phyloP scores from a whole-genome alignment of 2,797 vertebrate species.

The Chiroxiphia lanceolata region DNA sequence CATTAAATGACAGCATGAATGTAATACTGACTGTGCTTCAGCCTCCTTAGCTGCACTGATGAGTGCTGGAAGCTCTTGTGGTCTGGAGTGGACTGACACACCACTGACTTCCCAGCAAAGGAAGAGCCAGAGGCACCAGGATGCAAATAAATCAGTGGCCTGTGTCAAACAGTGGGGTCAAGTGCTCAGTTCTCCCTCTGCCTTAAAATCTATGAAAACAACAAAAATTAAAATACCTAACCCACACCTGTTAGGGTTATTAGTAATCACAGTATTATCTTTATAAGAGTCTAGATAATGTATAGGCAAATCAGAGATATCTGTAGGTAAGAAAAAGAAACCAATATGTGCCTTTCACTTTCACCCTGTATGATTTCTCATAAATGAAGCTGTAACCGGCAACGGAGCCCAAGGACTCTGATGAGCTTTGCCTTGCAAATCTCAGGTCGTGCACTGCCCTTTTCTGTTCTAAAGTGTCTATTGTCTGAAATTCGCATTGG shows the following conservation, averaged over 20 bases:
- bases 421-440: conserved; percentile 21
- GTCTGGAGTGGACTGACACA: not conserved
- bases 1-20: not conserved
- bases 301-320: not conserved
- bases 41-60: not conserved
- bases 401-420: not conserved
- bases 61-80: not conserved
- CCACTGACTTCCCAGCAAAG: not conserved
- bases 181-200: not conserved
- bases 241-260: not conserved
- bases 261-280: not conserved
- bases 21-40: not conserved
- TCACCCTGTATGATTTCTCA: conserved; percentile 19
- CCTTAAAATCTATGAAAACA: conserved; percentile 6
- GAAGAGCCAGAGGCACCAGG: not conserved
- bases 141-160: not conserved
- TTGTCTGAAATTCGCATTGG: not conserved
- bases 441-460: not conserved
- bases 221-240: conserved; percentile 10
- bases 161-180: not conserved
- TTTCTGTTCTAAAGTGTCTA: not conserved
- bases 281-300: not conserved
- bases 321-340: conserved; percentile 7
- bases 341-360: conserved; percentile 47
- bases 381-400: conserved; percentile 53